These are phyloP conservation scores for Pristionchus arcanus DNA, from an alignment of 2,888 invertebrate genomes.

Conservation along the genomic window DNA sequence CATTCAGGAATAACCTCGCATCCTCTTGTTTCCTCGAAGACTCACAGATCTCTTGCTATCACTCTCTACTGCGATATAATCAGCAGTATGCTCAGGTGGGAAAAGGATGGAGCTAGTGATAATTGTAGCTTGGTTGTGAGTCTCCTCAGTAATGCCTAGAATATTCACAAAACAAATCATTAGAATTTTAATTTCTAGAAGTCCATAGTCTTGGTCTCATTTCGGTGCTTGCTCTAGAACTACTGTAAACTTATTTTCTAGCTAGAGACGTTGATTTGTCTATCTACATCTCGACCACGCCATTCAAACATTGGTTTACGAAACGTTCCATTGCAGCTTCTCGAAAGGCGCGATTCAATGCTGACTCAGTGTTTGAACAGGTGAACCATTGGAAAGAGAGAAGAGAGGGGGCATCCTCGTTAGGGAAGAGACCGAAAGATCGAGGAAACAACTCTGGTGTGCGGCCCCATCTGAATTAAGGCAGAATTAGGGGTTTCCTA, in stretches of 20 bases:
- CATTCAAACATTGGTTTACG: neutral
- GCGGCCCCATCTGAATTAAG: too few species aligned
- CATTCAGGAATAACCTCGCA: constrained; percentile 14
- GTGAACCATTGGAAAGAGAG: neutral
- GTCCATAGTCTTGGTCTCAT: too few species aligned
- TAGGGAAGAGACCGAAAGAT: neutral
- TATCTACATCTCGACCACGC: too few species aligned
- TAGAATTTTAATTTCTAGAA: too few species aligned
- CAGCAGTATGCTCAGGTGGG: neutral
- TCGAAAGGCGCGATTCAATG: constrained; percentile 13
- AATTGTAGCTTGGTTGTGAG: too few species aligned
- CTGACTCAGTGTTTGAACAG: constrained; percentile 42
- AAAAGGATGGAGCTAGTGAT: too few species aligned
- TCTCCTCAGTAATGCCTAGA: too few species aligned
- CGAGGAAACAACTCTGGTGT: neutral
- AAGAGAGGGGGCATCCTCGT: neutral
- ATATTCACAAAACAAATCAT: too few species aligned
- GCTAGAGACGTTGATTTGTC: too few species aligned
- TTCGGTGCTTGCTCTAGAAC: too few species aligned
- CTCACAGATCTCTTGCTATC: constrained; percentile 5
- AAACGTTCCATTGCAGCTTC: constrained; percentile 1
- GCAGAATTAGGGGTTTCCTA: too few species aligned
- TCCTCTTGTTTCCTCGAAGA: constrained; percentile 42
- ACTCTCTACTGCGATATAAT: constrained; percentile 26
- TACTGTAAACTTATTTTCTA: too few species aligned